Conservation (phyloP, 2,888 invertebrate genomes). For the Mesorhabditis belari region DNA sequence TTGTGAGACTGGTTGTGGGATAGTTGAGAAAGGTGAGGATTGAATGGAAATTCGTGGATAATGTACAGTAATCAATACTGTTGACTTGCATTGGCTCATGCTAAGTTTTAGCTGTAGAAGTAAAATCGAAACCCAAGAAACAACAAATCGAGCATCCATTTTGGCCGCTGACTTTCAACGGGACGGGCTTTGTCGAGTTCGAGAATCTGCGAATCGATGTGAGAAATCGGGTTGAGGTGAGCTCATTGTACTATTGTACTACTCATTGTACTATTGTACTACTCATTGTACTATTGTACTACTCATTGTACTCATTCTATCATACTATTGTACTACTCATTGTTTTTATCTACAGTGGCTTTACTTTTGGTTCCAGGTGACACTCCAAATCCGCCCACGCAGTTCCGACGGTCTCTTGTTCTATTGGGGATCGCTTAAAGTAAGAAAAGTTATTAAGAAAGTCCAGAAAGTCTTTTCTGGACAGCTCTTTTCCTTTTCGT, state of each 20-base stretch:
- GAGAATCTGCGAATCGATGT: conserved; percentile 10
- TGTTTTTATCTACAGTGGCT: neutral
- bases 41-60: too few species aligned
- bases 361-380: conserved; percentile 3
- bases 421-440: conserved; percentile 17
- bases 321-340: neutral
- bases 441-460: neutral
- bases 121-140: neutral
- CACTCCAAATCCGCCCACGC: conserved; percentile 15
- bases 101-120: too few species aligned
- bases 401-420: conserved; percentile 19
- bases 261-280: neutral
- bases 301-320: too few species aligned
- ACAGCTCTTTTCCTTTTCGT: too few species aligned
- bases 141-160: neutral
- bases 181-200: conserved; percentile 3
- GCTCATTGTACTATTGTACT: neutral
- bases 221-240: conserved; percentile 5
- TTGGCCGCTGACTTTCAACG: neutral
- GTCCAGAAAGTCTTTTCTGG: neutral
- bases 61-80: too few species aligned
- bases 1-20: neutral
- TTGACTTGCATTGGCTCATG: too few species aligned
- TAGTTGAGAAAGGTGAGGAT: too few species aligned
- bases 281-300: neutral